A percentile compares a stretch with the other conserved stretches of the same genome.
Conservation (phyloP, 2,113 vertebrate genomes). For the Xiphorhynchus elegans region DNA sequence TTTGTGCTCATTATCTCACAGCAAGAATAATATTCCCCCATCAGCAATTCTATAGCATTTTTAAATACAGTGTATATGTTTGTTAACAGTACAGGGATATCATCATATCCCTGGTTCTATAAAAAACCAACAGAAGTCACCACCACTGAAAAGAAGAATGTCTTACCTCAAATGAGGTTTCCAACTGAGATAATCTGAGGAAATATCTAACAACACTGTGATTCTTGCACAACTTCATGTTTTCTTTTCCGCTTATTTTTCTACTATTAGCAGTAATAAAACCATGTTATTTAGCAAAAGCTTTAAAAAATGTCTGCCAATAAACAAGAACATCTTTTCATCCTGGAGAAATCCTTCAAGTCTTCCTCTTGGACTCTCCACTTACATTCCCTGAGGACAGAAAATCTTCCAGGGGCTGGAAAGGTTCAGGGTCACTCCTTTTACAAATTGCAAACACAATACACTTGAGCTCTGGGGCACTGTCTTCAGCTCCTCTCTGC, state of each 20-base stretch:
- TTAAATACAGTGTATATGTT: not conserved
- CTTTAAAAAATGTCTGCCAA: not conserved
- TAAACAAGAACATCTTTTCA: not conserved
- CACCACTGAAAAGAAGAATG: not conserved
- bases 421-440: not conserved
- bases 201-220: not conserved
- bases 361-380: not conserved
- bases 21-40: not conserved
- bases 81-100: not conserved
- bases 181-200: not conserved
- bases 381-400: not conserved
- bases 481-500: not conserved
- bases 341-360: not conserved
- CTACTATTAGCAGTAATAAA: not conserved
- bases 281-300: not conserved
- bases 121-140: not conserved
- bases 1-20: not conserved
- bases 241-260: not conserved
- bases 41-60: not conserved
- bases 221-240: not conserved
- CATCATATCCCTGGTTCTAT: not conserved
- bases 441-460: not conserved
- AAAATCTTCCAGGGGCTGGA: not conserved
- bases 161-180: not conserved
- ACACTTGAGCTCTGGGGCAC: not conserved